Conservation (phyloP, 2,888 invertebrate genomes). For the Pocota personata region DNA sequence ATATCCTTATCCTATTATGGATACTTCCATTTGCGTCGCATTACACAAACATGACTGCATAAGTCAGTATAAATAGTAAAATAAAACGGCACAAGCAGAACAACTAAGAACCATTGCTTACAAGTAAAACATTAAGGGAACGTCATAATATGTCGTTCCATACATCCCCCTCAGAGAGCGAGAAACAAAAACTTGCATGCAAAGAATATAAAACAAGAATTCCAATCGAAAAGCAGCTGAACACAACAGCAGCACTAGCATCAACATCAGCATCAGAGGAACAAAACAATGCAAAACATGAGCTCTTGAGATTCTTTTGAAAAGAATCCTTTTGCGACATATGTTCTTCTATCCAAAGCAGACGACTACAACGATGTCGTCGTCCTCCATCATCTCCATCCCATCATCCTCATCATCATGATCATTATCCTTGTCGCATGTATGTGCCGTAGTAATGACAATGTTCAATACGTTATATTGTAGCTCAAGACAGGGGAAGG, state of each 20-base stretch:
- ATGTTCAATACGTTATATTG: conserved; percentile 47
- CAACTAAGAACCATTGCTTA: conserved; percentile 2
- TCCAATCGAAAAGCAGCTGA: conserved; percentile 42
- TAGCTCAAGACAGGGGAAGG: neutral
- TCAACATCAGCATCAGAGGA: neutral
- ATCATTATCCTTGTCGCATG: conserved; percentile 14
- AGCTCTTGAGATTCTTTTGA: conserved; percentile 46
- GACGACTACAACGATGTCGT: conserved; percentile 23
- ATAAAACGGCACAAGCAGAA: neutral
- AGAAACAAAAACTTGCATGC: conserved; percentile 19
- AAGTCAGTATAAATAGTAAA: conserved; percentile 10
- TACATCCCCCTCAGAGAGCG: neutral
- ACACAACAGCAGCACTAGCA: conserved; percentile 1
- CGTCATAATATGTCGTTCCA: conserved; percentile 33
- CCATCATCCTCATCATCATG: conserved; percentile 17
- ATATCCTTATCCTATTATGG: neutral
- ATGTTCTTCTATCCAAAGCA: too few species aligned
- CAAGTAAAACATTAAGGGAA: conserved; percentile 35
- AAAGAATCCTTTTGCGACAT: conserved; percentile 51
- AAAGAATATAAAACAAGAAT: conserved; percentile 45
- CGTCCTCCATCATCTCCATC: conserved; percentile 4
- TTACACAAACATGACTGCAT: neutral
- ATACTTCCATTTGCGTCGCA: neutral
- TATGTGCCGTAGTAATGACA: conserved; percentile 23
- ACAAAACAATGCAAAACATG: conserved; percentile 58